Evolutionary conservation across 2,113 vertebrate genomes (phyloP), one percentile per base, ranked within the genome.

Genomic region (Gavia stellata): DNA sequence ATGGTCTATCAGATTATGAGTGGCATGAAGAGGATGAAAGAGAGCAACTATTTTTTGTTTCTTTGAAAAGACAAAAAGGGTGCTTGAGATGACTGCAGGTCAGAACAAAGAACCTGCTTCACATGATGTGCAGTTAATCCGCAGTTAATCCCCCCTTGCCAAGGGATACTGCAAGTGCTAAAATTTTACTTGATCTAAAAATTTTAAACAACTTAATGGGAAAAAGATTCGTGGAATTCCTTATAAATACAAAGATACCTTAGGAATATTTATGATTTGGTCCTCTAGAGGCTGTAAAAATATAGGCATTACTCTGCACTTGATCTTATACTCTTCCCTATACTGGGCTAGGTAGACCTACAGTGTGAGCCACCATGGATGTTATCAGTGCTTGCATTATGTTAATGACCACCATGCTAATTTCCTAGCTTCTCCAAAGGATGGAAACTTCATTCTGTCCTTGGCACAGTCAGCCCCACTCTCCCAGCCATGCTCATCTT

Each of bases 21-120:
- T 87, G 95, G 83, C 89, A 81, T 23, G 62, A 93, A 93, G 82
- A 83, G 86, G 92, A 95, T 90, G 88, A 95, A 93, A 94, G 88
- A 52, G 53, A 93, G 71, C 31, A 95, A 68, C 71, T 68, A 44
- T 70, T 65, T 85, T 50, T 86, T 89, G 33, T 79, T 81, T 82
- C 81, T 88, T 90, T 92, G 66, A 94, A 85, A 92, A 92, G 71
- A 92, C 90, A 90, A 88, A 93, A 75, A 72, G 17, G 3, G n/a
- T 90, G 53, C 40, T 93, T 40, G 62, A 94, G 66, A 90, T 44
- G 74, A 92, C 36, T 94, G 31, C 85, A 68, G 81, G 88, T 92
- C 36, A 7, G 85, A 95, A 83, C 40, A 96, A 94, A 95, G 82
- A 72, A 56, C 31, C 74, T 59, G 6, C 24, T 94, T 88, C 61